Base-by-base conservation (phyloP, 2,888 invertebrate genomes). In the Lathronympha strigana region DNA sequence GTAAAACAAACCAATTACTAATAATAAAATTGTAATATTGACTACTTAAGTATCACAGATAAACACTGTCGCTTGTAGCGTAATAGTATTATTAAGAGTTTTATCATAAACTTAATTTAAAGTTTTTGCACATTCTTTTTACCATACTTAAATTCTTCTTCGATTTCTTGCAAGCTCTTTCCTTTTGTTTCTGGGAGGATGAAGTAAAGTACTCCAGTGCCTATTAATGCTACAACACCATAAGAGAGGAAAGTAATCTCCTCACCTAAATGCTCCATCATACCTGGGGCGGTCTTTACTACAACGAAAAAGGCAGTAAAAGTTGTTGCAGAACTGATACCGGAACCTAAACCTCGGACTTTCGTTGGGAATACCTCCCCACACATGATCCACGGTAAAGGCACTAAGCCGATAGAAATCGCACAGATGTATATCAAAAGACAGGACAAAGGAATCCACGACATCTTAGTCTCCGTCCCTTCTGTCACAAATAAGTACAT, bases 341-440 rank as follows among this genome's bases (percentile, higher is more conserved):
- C 95, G 0, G 95, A 94, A 0, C 95, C 95, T 0, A 95, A 76
- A 0, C 95, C 95, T 33, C 95, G 87, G 0, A 93, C 92, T 63
- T 88, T 92, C 0, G 93, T 92, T 0, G 95, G 93, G 75, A 95
- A 95, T 0, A 96, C 88, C 82, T 96, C 96, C 0, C 95, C 95
- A 70, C 95, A 94, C 93, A 96, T 94, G 31, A 95, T 94, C 94
- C 96, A 96, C 0, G 96, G 95, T 55, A 96, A 76, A 0, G 95
- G 95, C 11, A 94, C 92, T 17, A 94, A 77, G 0, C 95, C 95
- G 58, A 94, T 87, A 0, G 93, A 92, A 53, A 94, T 90, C 55
- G 94, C 93, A 47, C 93, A 88, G 11, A 94, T 94, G 73, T 95
- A 95, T 1, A 87, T 76, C 79, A 94, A 77, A 57, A 94, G 76